phyloP scores from a whole-genome alignment of 2,113 vertebrate species.

The Cyanoramphus novaezelandiae region DNA sequence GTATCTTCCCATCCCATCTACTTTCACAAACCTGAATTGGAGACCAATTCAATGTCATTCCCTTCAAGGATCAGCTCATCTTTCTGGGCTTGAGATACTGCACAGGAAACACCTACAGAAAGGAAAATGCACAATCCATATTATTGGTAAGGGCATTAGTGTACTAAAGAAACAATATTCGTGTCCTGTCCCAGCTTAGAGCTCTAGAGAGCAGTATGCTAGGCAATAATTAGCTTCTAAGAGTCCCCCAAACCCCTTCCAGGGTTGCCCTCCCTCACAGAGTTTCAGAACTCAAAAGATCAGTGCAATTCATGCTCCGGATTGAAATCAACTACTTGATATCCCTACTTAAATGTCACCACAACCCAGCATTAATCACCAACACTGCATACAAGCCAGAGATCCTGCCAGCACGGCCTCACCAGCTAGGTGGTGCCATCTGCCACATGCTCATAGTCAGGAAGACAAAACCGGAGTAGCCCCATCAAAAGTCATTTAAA shows the following conservation, averaged over 20 bases:
- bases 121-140: not conserved
- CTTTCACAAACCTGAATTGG: conserved; percentile 89
- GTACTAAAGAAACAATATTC: not conserved
- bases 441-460: not conserved
- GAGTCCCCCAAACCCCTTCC: not conserved
- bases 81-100: conserved; percentile 91
- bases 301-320: not conserved
- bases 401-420: not conserved
- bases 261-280: not conserved
- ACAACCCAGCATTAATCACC: not conserved
- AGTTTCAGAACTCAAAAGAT: not conserved
- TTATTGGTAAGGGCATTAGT: accelerated
- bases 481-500: not conserved
- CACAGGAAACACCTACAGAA: conserved; percentile 86
- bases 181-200: not conserved
- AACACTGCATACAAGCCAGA: accelerated
- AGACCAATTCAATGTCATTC: conserved; percentile 97
- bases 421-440: conserved; percentile 20
- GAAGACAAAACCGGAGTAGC: not conserved
- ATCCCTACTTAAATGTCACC: not conserved
- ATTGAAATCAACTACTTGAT: not conserved
- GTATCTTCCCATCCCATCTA: not conserved
- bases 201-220: not conserved
- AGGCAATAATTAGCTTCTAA: not conserved
- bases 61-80: conserved; percentile 97